Base-by-base conservation (phyloP, 2,113 vertebrate genomes). In the Parotia lawesii region DNA sequence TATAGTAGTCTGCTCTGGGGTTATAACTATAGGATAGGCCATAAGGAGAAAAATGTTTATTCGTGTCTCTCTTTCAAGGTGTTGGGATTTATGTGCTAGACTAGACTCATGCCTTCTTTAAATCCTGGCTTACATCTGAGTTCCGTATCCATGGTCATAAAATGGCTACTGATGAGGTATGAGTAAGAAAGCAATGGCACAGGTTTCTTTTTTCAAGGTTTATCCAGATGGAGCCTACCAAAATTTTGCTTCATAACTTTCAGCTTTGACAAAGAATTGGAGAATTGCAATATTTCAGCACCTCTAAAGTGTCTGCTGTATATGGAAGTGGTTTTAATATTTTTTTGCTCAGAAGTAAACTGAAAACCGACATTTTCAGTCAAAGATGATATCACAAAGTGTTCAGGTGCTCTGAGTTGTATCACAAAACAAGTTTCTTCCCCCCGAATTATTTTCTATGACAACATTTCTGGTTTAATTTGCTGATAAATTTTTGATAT, bases 141-240 rank as follows among this genome's bases (percentile, higher is more conserved):
- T 82, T 85, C 58, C 91, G 11, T 27, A 70, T 70, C 51, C 66
- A 38, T 73, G 62, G 29, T 69, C 66, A 54, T 79, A 82, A 96
- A 91, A 82, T 24, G 47, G 45, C 44, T 69, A 10, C 62, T 90
- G 79, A 75, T 93, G 84, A 80, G 67, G 78, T 77, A 76, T 71
- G 53, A 53, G 25, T 40, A 62, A 71, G 31, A 89, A 76, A 88
- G 48, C 56, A 83, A 45, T 45, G 51, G 33, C 60, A 91, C 44
- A 53, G 38, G 44, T 90, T 89, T 87, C 15, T 50, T 93, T 88
- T 93, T 71, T 44, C n/a, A 71, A 75, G 40, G 37, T 95, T 92
- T 94, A 66, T 67, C 51, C 75, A 92, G 65, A 75, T 91, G 77
- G 37, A 90, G 3, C 8, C 40, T 70, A 28, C 71, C 60, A 77